Evolutionary conservation across 2,113 vertebrate species (phyloP), one percentile per base, ranked within the genome.

Genomic region (Onychostruthus taczanowskii): DNA sequence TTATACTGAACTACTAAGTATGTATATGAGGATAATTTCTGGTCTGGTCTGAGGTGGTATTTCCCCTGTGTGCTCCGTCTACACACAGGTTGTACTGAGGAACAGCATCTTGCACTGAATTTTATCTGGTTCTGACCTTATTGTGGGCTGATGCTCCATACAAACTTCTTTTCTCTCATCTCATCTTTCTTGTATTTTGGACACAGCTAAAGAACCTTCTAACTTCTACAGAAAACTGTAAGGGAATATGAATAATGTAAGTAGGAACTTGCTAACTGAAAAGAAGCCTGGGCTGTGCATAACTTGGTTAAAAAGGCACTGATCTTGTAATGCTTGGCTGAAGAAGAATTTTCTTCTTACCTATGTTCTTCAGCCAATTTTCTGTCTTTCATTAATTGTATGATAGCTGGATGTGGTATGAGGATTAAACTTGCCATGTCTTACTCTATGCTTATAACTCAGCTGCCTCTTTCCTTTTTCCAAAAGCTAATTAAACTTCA

Each of bases 311-410:
- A 84, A 97, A 94, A 85, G 55, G 5, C 88, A 77, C 18, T 64
- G 49, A 35, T 55, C 39, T 83, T 92, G 49, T 66, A 82, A 84
- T 55, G 11, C 16, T 85, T 87, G 70, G 52, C 59, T 61, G 43
- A 84, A 89, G 35, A 86, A 89, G 7, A 18, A 17, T 91, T 93
- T 83, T 88, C 26, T 67, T 90, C 58, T 68, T 35, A 64, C 27
- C 70, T 85, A 1, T 73, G n/a, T 50, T 94, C 39, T 92, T 87
- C 49, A 69, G 86, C 75, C 79, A 89, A 7, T 77, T 91, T 94
- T 94, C 75, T 85, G 86, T 41, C 53, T 91, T 90, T 76, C 52
- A 77, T 92, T 79, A 68, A 41, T 83, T 93, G 26, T 90, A 56
- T 92, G 76, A 2, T 82, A 63, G 24, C 63, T 96, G 84, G 64